phyloP scores from a whole-genome alignment of 2,797 vertebrate genomes.

The Lithobates sylvaticus region DNA sequence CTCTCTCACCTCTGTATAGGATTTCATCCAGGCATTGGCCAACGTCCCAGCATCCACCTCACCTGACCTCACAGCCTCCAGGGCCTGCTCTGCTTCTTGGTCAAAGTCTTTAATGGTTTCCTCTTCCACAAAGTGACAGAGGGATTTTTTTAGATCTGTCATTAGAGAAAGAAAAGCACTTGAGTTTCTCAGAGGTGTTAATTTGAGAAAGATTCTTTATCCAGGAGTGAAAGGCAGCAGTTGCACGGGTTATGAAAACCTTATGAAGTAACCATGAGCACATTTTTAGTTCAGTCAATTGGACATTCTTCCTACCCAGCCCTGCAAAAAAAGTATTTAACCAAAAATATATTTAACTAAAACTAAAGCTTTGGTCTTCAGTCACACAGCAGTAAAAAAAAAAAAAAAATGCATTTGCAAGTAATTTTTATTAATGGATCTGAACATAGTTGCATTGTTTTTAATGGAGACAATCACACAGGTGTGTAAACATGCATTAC shows the following conservation, averaged over 20 bases:
- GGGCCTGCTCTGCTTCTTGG: slow-evolving; percentile 83
- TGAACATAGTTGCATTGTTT: no score
- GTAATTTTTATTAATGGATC: no score
- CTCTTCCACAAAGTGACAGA: slow-evolving; percentile 84
- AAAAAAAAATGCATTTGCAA: no score
- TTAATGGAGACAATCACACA: no score
- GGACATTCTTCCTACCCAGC: no score
- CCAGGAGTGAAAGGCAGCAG: no score
- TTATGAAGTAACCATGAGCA: not conserved
- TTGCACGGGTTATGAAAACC: not conserved
- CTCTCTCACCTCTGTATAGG: slow-evolving; percentile 88
- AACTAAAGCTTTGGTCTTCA: no score
- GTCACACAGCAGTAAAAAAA: no score
- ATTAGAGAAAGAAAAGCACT: slow-evolving; percentile 54
- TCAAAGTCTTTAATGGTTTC: slow-evolving; percentile 88
- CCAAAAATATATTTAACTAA: no score
- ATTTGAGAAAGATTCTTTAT: slow-evolving; percentile 5
- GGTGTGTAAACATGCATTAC: no score
- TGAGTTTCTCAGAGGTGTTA: not conserved
- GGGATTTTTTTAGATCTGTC: slow-evolving; percentile 86
- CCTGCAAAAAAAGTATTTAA: no score
- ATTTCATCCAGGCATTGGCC: slow-evolving; percentile 86
- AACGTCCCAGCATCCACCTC: slow-evolving; percentile 85
- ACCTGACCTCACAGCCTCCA: slow-evolving; percentile 84
- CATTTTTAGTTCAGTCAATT: no score